These are phyloP conservation scores for Pterostichus niger DNA, from an alignment of 2,888 invertebrate genomes.

Conservation along the genomic window DNA sequence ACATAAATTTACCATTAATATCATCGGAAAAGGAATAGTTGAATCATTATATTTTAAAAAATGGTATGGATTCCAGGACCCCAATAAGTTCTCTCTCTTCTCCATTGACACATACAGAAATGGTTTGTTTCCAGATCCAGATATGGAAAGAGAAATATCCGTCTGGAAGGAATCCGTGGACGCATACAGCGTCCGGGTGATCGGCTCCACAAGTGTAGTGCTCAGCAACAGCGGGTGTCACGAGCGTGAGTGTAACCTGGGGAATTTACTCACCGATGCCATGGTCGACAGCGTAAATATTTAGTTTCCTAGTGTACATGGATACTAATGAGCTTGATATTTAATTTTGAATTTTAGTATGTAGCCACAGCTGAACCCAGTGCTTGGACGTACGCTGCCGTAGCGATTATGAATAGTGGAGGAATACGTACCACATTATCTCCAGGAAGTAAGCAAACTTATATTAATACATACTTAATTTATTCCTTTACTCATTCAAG, in stretches of 20 bases:
- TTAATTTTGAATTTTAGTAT: constrained; percentile 75
- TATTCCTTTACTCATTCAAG: not conserved
- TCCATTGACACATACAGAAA: too few species aligned
- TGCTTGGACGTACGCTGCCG: constrained; percentile 84
- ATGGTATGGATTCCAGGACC: too few species aligned
- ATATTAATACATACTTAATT: not conserved
- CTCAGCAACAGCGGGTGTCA: constrained; percentile 80
- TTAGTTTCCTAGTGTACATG: not conserved
- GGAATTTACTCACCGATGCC: constrained; percentile 86
- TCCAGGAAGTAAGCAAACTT: constrained; percentile 79
- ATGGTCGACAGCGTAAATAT: constrained; percentile 82
- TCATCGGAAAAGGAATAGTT: too few species aligned
- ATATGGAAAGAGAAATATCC: constrained; percentile 80
- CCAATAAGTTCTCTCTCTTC: too few species aligned
- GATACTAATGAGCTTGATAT: not conserved
- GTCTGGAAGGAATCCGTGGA: constrained; percentile 82
- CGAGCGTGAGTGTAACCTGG: constrained; percentile 85
- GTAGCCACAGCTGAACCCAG: constrained; percentile 76
- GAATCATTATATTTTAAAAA: too few species aligned
- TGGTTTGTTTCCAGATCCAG: constrained; percentile 79
- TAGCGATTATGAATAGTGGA: constrained; percentile 85
- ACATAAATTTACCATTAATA: too few species aligned
- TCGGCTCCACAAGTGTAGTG: constrained; percentile 81
- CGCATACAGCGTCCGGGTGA: constrained; percentile 77
- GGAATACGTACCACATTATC: constrained; percentile 85